phyloP scores from a whole-genome alignment of 2,113 vertebrate genomes.

The Catharus fuscescens region DNA sequence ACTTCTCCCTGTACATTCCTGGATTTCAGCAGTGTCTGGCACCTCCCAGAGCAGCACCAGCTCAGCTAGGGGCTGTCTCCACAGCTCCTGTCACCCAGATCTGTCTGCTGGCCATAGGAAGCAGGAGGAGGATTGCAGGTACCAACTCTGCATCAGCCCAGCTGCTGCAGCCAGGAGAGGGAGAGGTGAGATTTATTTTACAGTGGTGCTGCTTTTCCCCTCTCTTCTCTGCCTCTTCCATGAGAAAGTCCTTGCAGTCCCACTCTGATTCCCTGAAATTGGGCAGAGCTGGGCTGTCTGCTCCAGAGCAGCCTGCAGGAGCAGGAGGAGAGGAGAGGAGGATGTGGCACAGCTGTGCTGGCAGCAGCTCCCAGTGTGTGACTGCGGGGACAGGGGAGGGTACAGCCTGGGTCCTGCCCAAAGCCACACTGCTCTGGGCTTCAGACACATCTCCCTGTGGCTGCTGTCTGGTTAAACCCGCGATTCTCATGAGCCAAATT shows the following conservation, averaged over 20 bases:
- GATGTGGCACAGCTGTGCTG: neutral
- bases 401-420: neutral
- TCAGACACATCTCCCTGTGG: neutral
- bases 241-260: fast-evolving
- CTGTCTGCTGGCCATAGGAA: fast-evolving
- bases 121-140: fast-evolving
- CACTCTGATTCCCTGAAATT: neutral
- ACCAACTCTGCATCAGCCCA: fast-evolving
- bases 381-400: neutral
- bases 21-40: neutral
- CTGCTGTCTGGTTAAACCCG: neutral
- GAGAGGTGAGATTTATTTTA: neutral
- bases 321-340: neutral
- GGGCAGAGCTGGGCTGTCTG: neutral
- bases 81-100: neutral
- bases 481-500: neutral
- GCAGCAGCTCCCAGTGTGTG: neutral
- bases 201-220: fast-evolving
- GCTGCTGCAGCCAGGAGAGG: fast-evolving
- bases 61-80: neutral
- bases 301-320: neutral
- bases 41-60: neutral
- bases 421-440: fast-evolving
- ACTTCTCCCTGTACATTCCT: neutral
- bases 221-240: neutral